Evolutionary conservation across 2,797 vertebrate species (phyloP), one percentile per base, ranked within the genome.

Genomic region (Pogonophryne albipinna): DNA sequence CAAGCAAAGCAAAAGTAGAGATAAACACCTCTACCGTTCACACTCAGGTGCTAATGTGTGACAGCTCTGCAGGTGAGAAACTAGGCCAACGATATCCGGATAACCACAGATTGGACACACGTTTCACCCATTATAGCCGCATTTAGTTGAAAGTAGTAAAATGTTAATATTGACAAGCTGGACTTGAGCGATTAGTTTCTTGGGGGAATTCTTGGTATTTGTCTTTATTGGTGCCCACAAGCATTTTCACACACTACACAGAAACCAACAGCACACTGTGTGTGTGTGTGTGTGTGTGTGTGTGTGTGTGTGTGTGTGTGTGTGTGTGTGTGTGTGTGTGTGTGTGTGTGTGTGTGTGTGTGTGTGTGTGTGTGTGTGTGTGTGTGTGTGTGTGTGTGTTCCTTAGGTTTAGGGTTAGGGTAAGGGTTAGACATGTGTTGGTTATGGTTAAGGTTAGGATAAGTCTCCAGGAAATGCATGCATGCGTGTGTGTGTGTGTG

Each of bases 21-120:
- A 27, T 10, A 41, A 17, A 42, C 16, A 27, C 15, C 9, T 41
- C 4, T 45, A 9, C 4, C 16, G 10, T 23, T 53, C 41, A 53
- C 14, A 59, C 23, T 59, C 63, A 59, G 62, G 46, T 41, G 73
- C 31, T 53, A 50, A 42, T 44, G 71, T 51, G 53, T 42, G 31
- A 42, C 12, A 42, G 31, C 7, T 31, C 45, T 65, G 19, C 11
- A 52, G 20, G 16, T 38, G 31, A 60, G 20, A 34, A 55, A 42
- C 56, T 10, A 55, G 6, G n/a, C 38, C 12, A 17, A 44, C 23
- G 34, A n/a, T 10, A 50, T 41, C 7, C 34, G 42, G 38, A 23
- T 42, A 17, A 23, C 2, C 13, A 34, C 23, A 1, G 10, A 16
- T 38, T 67, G n/a, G n/a, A 75, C 8, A 60, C 23, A 47, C 2